Percentiles rank a stretch among this genome's conserved stretches.
Evolutionary conservation across 2,113 vertebrate genomes (phyloP).

Genomic region (Hiodon tergisus): DNA sequence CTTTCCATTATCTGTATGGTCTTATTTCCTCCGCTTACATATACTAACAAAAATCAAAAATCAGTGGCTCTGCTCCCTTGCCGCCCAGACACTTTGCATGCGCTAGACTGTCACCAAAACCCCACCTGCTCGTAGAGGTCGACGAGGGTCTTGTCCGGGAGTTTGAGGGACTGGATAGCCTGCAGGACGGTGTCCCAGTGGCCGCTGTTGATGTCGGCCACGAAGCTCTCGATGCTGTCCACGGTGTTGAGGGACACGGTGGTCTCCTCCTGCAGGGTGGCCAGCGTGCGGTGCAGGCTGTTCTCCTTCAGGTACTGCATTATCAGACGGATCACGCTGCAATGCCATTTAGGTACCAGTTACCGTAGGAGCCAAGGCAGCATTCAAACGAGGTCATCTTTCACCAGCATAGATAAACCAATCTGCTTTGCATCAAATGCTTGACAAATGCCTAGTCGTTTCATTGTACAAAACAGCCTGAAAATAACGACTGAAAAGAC

Average conservation of each 20-base stretch:
- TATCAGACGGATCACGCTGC: conserved; percentile 91
- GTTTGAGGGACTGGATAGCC: conserved; percentile 94
- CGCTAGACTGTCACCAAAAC: background rate
- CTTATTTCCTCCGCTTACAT: no score
- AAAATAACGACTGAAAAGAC: no score
- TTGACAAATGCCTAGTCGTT: no score
- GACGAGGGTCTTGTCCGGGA: conserved; percentile 93
- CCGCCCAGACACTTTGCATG: no score
- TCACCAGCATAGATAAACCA: no score
- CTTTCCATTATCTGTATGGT: no score
- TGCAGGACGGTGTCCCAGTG: conserved; percentile 98
- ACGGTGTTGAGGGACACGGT: conserved; percentile 94
- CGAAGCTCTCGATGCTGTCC: conserved; percentile 97
- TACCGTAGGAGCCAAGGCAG: no score
- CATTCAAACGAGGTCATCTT: no score
- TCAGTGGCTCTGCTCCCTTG: no score
- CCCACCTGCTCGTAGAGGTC: conserved; percentile 94
- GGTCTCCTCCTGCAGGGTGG: conserved; percentile 85
- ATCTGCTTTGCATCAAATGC: no score
- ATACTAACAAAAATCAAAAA: no score
- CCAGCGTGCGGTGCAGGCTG: conserved; percentile 82
- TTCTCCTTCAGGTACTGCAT: conserved; percentile 98
- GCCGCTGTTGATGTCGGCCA: conserved; percentile 95
- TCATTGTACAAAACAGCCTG: no score
- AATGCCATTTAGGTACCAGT: background rate